phyloP scores from a whole-genome alignment of 1,140 invertebrate genomes.

The Drosophila ercepeae region DNA sequence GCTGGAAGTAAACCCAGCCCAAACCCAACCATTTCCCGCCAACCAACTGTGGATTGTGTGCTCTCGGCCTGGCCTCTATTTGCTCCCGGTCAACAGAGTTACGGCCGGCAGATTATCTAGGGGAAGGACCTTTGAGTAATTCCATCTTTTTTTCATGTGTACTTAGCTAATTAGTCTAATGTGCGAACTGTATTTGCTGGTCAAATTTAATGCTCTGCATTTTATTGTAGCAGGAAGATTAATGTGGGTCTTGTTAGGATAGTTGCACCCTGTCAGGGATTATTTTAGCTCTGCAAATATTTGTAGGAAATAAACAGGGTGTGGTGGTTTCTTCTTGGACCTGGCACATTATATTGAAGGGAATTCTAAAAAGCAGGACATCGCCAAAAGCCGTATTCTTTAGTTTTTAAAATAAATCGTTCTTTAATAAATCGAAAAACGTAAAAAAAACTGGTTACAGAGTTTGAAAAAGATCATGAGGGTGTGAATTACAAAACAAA shows the following conservation, averaged over 20 bases:
- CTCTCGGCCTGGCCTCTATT: constrained; percentile 51
- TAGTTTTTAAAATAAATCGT: too few species aligned
- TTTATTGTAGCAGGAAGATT: constrained; percentile 34
- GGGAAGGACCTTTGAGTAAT: constrained; percentile 35
- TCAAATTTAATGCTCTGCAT: constrained; percentile 30
- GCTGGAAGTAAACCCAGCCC: constrained; percentile 39
- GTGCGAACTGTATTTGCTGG: constrained; percentile 42
- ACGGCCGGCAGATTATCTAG: constrained; percentile 24
- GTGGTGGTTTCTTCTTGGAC: not conserved
- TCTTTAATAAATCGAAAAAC: not conserved
- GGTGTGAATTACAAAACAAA: not conserved
- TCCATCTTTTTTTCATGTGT: constrained; percentile 34
- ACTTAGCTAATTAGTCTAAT: constrained; percentile 67
- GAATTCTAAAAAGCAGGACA: not conserved
- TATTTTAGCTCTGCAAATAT: constrained; percentile 15
- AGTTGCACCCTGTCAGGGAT: constrained; percentile 2
- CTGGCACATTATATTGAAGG: not conserved
- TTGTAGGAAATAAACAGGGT: constrained; percentile 3
- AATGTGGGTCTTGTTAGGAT: constrained; percentile 44
- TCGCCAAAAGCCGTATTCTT: too few species aligned
- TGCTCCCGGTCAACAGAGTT: constrained; percentile 60
- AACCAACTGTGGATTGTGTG: constrained; percentile 76
- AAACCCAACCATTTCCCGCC: constrained; percentile 20
- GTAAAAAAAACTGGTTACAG: not conserved
- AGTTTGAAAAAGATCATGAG: not conserved